phyloP scores from a whole-genome alignment of 2,888 invertebrate genomes.

The Parochlus steinenii region DNA sequence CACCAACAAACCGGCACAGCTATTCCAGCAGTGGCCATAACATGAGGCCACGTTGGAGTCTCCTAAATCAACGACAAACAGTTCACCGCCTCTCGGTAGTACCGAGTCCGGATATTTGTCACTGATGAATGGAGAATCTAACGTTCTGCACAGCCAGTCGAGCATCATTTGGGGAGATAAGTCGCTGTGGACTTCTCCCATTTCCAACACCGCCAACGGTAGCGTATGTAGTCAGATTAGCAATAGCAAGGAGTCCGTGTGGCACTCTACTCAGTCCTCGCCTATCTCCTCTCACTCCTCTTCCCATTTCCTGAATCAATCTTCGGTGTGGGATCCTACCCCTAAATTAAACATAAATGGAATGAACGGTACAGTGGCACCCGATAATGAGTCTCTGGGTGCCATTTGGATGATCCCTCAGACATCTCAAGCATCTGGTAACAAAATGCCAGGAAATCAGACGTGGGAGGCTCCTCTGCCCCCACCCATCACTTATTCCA shows the following conservation, averaged over 20 bases:
- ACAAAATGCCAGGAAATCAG: constrained; percentile 1
- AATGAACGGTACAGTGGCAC: constrained; percentile 11
- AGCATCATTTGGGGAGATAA: constrained; percentile 13
- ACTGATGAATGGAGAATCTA: constrained; percentile 13
- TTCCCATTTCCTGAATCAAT: constrained; percentile 5
- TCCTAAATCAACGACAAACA: constrained; percentile 30
- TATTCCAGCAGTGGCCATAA: constrained; percentile 74
- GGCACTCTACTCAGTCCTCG: constrained; percentile 26
- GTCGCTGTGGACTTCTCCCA: constrained; percentile 10
- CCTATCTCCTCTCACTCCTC: constrained; percentile 17
- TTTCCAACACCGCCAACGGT: constrained; percentile 8
- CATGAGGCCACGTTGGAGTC: constrained; percentile 56
- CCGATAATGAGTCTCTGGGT: constrained; percentile 15
- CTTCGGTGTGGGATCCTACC: constrained; percentile 9
- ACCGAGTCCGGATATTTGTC: constrained; percentile 11
- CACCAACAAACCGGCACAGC: constrained; percentile 52
- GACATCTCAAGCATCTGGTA: constrained; percentile 7
- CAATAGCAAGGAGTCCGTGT: constrained; percentile 29
- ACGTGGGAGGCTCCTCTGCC: constrained; percentile 11
- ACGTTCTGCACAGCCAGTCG: constrained; percentile 19
- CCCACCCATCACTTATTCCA: constrained; percentile 8
- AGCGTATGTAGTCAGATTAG: constrained; percentile 19
- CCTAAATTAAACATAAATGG: no score
- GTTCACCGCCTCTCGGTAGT: constrained; percentile 28
- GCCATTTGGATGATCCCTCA: constrained; percentile 16